Evolutionary conservation across 2,888 invertebrate genomes (phyloP), one percentile per base, ranked within the genome.

Genomic region (Altica lythri): DNA sequence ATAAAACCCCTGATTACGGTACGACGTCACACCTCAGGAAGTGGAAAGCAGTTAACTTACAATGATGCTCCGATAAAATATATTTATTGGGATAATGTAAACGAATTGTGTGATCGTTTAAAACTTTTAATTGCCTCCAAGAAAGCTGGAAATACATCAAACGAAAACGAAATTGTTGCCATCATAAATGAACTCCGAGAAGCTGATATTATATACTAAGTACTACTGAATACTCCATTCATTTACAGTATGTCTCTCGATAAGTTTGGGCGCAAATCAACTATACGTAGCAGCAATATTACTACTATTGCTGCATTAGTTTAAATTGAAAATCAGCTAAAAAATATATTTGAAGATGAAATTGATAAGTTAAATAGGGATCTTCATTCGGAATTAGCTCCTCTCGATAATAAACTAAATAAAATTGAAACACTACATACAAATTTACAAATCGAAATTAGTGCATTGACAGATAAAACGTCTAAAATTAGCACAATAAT

Each of bases 91-190:
- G 47, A 58, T 40, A 50, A 61, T 53, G 55, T 56, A 22, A 53
- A 61, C 43, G 69, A 72, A 58, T 49, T 72, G 17, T 61, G 69
- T 34, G 65, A 68, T 22, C 53, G 73, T 55, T 47, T 73, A 30
- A 49, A 60, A 48, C 53, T 73, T 29, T 46, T 70, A 6, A 35
- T 65, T 10, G 66, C 71, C 16, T 70, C 70, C 16, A 57, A 66
- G 62, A 27, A 57, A 44, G 68, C 69, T 16, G 71, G 68, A 19
- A 61, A 69, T 55, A 63, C 48, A 16, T 59, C 54, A 34, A 68
- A 69, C 51, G 46, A 60, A 34, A 70, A 71, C 46, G 72, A 75
- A 66, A 74, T 73, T 19, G 58, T 70, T 12, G 66, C 72, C 10
- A 73, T 73, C 17, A 62, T 73, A 18, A 66, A 70, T 56, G 68